Conservation (phyloP, 2,888 invertebrate genomes). For the Pocota personata region DNA sequence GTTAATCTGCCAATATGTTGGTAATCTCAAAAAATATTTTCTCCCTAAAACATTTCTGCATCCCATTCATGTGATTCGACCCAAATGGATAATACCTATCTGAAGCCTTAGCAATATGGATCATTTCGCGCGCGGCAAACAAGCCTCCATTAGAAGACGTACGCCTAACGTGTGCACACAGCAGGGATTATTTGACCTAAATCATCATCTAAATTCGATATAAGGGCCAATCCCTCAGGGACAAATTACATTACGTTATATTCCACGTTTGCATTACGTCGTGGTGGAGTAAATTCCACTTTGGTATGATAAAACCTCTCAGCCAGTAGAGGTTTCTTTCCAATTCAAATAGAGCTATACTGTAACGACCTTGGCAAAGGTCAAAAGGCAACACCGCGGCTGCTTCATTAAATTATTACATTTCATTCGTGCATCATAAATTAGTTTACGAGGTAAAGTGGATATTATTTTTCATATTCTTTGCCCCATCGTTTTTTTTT, state of each 20-base stretch:
- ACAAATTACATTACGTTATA: not conserved
- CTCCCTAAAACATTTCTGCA: not conserved
- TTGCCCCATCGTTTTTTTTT: too few species aligned
- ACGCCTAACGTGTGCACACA: not conserved
- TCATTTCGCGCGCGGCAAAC: not conserved
- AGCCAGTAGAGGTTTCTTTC: not conserved
- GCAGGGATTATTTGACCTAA: not conserved
- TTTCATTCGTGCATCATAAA: constrained; percentile 9
- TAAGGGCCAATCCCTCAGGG: not conserved
- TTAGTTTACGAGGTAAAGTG: constrained; percentile 3
- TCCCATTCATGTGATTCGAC: not conserved
- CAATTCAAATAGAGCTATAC: not conserved
- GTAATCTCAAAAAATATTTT: not conserved
- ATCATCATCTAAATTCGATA: constrained; percentile 5
- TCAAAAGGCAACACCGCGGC: not conserved
- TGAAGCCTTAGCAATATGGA: not conserved
- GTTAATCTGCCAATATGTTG: not conserved
- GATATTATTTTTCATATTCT: not conserved
- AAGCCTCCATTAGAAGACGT: not conserved
- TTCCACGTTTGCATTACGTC: not conserved
- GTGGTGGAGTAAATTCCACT: not conserved
- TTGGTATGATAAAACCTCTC: not conserved
- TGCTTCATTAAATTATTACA: not conserved
- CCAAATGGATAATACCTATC: too few species aligned
- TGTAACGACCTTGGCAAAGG: constrained; percentile 1